Evolutionary conservation across 1,140 invertebrate species (phyloP).

Genomic region (Anoplolepis gracilipes): DNA sequence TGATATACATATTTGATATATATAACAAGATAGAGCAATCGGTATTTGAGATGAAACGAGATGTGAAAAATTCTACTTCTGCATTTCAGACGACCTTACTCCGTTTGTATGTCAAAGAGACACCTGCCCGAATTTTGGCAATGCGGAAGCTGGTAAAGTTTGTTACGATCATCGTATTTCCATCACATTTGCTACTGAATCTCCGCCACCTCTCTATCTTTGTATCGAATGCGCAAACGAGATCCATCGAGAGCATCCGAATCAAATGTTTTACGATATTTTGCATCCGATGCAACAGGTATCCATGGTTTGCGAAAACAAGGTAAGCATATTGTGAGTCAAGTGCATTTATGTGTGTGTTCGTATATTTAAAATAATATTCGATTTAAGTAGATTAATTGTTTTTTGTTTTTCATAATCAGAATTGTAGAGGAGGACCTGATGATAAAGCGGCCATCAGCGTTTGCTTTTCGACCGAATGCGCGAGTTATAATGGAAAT

Average conservation of each 20-base stretch:
- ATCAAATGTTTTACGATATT: conserved; percentile 96
- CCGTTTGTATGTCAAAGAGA: conserved; percentile 95
- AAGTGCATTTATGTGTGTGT: neutral
- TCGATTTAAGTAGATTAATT: neutral
- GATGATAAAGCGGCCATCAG: conserved; percentile 97
- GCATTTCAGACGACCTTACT: conserved; percentile 88
- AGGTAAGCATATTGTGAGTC: conserved; percentile 87
- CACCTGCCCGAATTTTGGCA: conserved; percentile 93
- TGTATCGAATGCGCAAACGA: conserved; percentile 98
- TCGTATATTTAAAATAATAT: neutral
- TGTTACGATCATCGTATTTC: conserved; percentile 95
- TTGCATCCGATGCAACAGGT: conserved; percentile 97
- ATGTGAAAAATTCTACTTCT: neutral
- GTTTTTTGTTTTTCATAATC: neutral
- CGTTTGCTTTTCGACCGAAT: conserved; percentile 98
- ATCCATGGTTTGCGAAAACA: conserved; percentile 98
- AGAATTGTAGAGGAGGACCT: conserved; percentile 97
- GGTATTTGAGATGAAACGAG: neutral
- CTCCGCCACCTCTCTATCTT: conserved; percentile 97
- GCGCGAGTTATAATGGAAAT: conserved; percentile 97
- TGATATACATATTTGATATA: neutral
- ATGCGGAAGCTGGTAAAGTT: conserved; percentile 95
- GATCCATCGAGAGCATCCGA: conserved; percentile 93
- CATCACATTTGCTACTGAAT: conserved; percentile 93
- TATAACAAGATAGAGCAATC: neutral